Base-by-base conservation (phyloP, 1,140 invertebrate genomes). In the Penaeus japonicus region DNA sequence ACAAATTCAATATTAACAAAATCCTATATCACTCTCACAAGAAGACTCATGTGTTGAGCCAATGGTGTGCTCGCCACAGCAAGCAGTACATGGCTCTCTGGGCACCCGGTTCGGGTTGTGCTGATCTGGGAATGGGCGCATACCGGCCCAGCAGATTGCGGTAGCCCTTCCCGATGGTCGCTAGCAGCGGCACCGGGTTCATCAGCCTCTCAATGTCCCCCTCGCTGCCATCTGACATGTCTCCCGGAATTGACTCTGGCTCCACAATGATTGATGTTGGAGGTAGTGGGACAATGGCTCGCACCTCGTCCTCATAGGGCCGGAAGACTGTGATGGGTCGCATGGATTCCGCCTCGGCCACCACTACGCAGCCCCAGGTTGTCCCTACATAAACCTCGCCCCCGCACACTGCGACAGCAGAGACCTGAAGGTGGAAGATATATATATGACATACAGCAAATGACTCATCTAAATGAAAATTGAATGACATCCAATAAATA, bases 291-390 rank as follows among this genome's bases (percentile, higher is more conserved):
- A 93, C 80, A 73, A 93, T 93, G 5, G 92, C 91, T 81, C 91
- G 93, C 54, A 96, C 96, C 92, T 98, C 96, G 91, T 96, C 96
- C 92, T 97, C 96, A 91, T 97, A 97, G 0, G 97, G 97, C 81
- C 97, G 93, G 92, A 98, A 98, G 22, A 98, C 96, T 0, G 97
- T 97, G 53, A 98, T 95, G 0, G 97, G 97, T 30, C 96, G 93
- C 84, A 98, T 93, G 4, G 96, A 95, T 70, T 94, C 94, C 55
- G 95, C 94, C 92, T 97, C 96, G 3, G 96, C 96, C 1, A 98
- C 96, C 27, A 98, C 96, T 54, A 98, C 93, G 92, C 97, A 98
- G 15, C 97, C 97, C 96, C 97, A 97, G 1, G 96, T 96, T 2
- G 97, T 98, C 57, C 97, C 97, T 82, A 97, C 96, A 92, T 97